These are phyloP conservation scores for Dicentrarchus labrax DNA, from an alignment of 2,113 vertebrate species.

Conservation along the genomic window DNA sequence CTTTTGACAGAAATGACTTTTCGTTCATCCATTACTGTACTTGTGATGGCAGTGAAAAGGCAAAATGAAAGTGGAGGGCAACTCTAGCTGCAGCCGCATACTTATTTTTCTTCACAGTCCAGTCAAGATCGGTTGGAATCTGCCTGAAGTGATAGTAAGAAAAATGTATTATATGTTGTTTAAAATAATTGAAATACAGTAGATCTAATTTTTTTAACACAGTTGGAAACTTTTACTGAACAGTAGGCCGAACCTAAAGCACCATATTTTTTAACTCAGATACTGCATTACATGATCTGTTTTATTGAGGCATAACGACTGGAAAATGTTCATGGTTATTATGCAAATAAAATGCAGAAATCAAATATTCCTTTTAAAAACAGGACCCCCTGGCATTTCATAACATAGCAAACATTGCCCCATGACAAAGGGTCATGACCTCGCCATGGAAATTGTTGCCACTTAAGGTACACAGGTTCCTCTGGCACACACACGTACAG, in stretches of 20 bases:
- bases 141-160: neutral
- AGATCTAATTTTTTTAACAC: neutral
- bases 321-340: neutral
- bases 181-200: too few relatives aligned
- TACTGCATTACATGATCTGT: neutral
- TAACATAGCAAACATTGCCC: constrained; percentile 15
- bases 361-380: constrained; percentile 14
- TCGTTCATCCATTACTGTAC: neutral
- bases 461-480: constrained; percentile 12
- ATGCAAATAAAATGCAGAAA: constrained; percentile 20
- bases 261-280: neutral
- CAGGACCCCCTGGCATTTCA: constrained; percentile 19
- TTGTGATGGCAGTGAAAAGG: neutral
- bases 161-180: neutral
- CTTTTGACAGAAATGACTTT: neutral
- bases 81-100: neutral
- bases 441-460: constrained; percentile 47
- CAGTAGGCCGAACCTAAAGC: neutral
- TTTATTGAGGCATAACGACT: neutral
- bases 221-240: neutral
- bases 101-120: neutral
- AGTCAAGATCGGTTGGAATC: neutral
- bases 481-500: constrained; percentile 18
- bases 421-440: constrained; percentile 47
- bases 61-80: neutral